Conservation (phyloP, 2,888 invertebrate genomes). For the Tethea ocularis region DNA sequence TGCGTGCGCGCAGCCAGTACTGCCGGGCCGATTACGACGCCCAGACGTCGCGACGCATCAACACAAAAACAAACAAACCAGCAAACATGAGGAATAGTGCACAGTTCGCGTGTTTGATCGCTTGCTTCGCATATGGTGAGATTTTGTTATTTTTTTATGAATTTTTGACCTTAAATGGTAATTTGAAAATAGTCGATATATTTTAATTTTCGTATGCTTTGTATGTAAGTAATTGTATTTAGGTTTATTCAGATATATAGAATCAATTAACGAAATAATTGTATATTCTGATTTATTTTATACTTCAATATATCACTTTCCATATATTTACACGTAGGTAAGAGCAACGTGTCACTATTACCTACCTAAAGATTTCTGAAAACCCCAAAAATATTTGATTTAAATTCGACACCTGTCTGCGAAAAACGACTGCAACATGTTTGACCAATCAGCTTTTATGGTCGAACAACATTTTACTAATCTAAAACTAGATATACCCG, state of each 20-base stretch:
- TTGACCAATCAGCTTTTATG: not conserved
- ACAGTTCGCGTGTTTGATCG: conserved; percentile 59
- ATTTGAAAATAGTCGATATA: not conserved
- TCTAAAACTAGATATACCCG: conserved; percentile 5
- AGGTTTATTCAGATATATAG: too few relatives aligned
- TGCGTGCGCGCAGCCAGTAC: conserved; percentile 63
- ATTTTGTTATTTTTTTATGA: conserved; percentile 16
- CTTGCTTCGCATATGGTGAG: conserved; percentile 73
- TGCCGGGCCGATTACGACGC: conserved; percentile 62
- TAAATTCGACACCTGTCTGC: not conserved
- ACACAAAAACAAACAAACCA: conserved; percentile 33
- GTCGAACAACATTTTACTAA: not conserved
- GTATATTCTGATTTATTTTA: too few relatives aligned
- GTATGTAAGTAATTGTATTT: too few relatives aligned
- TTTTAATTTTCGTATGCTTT: too few relatives aligned
- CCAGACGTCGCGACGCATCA: conserved; percentile 62
- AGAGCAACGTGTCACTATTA: not conserved
- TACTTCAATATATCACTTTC: not conserved
- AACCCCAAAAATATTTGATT: not conserved
- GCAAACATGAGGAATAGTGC: conserved; percentile 65
- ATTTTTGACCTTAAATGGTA: not conserved
- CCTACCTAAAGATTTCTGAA: not conserved
- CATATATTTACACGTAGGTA: not conserved
- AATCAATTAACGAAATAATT: too few relatives aligned
- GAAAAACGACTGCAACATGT: conserved; percentile 4